Evolutionary conservation across 2,797 vertebrate genomes (phyloP).

Genomic region (Tragelaphus oryx): DNA sequence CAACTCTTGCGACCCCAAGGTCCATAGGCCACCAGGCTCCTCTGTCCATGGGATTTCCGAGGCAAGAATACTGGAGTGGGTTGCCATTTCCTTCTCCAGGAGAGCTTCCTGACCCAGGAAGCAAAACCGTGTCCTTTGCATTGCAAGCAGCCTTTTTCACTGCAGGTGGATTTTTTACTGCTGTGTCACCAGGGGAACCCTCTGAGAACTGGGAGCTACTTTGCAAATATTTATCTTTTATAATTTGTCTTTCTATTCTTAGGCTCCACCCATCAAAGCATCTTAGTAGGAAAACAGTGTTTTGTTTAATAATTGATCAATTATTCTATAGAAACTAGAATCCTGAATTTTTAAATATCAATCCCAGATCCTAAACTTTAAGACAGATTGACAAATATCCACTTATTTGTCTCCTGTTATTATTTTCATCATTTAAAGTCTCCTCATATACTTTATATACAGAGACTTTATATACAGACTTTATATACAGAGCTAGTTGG

Average conservation of each 20-base stretch:
- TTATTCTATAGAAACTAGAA: background rate
- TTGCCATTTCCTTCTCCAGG: background rate
- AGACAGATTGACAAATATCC: background rate
- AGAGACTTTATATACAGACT: background rate
- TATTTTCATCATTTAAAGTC: too few species aligned
- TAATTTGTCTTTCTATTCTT: background rate
- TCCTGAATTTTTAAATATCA: background rate
- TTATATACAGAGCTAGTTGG: background rate
- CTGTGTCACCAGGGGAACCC: background rate
- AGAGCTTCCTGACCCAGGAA: background rate
- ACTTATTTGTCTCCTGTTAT: background rate
- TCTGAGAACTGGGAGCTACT: background rate
- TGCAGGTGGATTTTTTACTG: background rate
- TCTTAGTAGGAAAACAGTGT: background rate
- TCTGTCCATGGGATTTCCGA: background rate
- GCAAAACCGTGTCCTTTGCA: rapidly evolving
- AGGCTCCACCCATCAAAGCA: background rate
- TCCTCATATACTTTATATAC: too few species aligned
- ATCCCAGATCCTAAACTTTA: background rate
- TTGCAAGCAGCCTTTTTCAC: background rate
- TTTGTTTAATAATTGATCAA: background rate
- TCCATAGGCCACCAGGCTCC: background rate
- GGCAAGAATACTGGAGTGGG: background rate
- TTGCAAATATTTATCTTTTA: background rate
- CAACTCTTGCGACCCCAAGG: background rate